These are phyloP conservation scores for Holothuria scabra DNA, from an alignment of 53 echinoderm and acorn worm genomes.

Conservation along the genomic window DNA sequence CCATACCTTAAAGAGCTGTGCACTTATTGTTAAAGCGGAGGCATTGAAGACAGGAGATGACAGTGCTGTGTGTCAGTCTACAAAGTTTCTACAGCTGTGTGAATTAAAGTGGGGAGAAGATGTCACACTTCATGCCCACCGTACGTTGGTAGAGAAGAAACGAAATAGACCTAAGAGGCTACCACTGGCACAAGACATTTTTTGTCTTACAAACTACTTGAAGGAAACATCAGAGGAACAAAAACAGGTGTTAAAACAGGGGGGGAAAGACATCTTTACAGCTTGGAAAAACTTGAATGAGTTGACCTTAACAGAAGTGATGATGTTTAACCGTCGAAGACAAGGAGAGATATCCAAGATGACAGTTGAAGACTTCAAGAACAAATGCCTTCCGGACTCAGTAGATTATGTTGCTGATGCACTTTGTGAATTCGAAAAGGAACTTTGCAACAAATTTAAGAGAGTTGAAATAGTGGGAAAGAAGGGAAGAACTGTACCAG, in stretches of 20 bases:
- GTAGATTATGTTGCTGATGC: constrained; percentile 22
- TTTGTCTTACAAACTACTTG: constrained; percentile 36
- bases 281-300: constrained; percentile 45
- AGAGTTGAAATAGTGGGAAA: constrained; percentile 57
- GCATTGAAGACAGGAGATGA: constrained; percentile 32
- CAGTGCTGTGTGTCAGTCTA: neutral
- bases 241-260: constrained; percentile 6
- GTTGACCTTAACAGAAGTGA: constrained; percentile 42
- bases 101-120: constrained; percentile 46
- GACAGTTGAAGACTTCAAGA: constrained; percentile 38
- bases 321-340: constrained; percentile 57
- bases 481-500: constrained; percentile 69
- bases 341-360: constrained; percentile 47
- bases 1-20: constrained; percentile 53
- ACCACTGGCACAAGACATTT: constrained; percentile 48
- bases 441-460: constrained; percentile 39
- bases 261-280: neutral
- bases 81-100: constrained; percentile 7
- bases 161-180: constrained; percentile 21
- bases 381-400: neutral
- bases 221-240: constrained; percentile 4
- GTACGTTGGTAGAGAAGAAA: neutral
- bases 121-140: constrained; percentile 1
- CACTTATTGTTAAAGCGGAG: constrained; percentile 13
- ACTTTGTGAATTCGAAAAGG: constrained; percentile 43